Evolutionary conservation across 2,888 invertebrate species (phyloP).

Genomic region (Eulithis testata): DNA sequence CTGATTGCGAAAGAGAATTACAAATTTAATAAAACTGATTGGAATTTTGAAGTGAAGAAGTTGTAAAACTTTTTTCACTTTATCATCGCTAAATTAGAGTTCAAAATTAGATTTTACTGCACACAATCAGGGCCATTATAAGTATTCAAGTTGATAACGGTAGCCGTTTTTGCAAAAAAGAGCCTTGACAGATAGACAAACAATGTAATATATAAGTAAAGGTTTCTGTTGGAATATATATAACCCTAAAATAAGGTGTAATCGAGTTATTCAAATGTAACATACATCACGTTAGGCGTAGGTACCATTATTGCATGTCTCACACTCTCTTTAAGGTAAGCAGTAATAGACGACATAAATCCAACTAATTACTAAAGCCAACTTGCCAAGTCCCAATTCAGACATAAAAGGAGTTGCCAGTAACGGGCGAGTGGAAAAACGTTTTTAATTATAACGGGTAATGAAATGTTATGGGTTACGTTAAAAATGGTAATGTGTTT

Average conservation of each 20-base stretch:
- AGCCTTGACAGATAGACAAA: too few species aligned
- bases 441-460: slow-evolving; percentile 42
- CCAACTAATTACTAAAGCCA: slow-evolving; percentile 38
- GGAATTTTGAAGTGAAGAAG: background rate
- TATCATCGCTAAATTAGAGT: too few species aligned
- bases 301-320: slow-evolving; percentile 4
- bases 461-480: slow-evolving; percentile 31
- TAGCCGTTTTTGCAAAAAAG: too few species aligned
- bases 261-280: background rate
- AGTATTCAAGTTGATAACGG: too few species aligned
- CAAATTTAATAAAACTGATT: background rate
- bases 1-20: slow-evolving; percentile 73
- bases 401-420: slow-evolving; percentile 48
- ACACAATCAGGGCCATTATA: too few species aligned
- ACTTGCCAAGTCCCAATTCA: slow-evolving; percentile 48
- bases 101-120: too few species aligned
- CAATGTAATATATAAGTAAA: too few species aligned
- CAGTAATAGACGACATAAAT: slow-evolving; percentile 38
- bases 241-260: background rate
- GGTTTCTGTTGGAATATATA: too few species aligned
- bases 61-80: too few species aligned
- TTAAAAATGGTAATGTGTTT: background rate
- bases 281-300: background rate
- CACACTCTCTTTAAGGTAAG: slow-evolving; percentile 13
- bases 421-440: slow-evolving; percentile 44